Evolutionary conservation across 2,888 invertebrate genomes (phyloP), one percentile per base, ranked within the genome.

Genomic region (Eristalis tenax): DNA sequence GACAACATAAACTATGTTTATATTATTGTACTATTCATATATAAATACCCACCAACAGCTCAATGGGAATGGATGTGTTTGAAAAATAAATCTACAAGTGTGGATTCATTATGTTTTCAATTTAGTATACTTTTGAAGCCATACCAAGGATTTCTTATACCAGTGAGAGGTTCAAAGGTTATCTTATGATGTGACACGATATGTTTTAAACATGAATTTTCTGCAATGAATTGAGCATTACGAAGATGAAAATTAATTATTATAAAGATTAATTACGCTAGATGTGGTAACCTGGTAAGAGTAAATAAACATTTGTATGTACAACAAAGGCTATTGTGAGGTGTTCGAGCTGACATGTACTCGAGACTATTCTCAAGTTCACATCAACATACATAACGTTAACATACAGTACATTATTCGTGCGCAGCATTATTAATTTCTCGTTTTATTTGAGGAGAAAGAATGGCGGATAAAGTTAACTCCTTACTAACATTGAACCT

Each of bases 141-240:
- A 61, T 15, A 50, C 38, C 63, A 78, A 83, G 64, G 79, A 79
- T 56, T 79, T 83, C 74, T 79, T 50, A 35, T 69, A 79, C 69
- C 63, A 74, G 32, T 56, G n/a, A 63, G 40, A 35, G 61, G 57
- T 83, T 79, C 57, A 78, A 79, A 79, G 83, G 69, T 83, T 79
- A 63, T 10, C 18, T 57, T 22, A 23, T 22, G 57, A 11, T 1
- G 3, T 57, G 57, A 57, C 10, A 3, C n/a, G 22, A 22, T 23
- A 23, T 11, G 57, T 23, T 23, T 57, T 57, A 57, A 43, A 43
- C 5, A 43, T 5, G 56, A 50, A 50, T 59, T 43, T 65, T 50
- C 71, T 64, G 35, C 56, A 35, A 40, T 56, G 32, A 28, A 50
- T 61, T 70, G 57, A 69, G 2, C 11, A 35, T 83, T 73, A 73